Evolutionary conservation across 2,888 invertebrate species (phyloP).

Genomic region (Diaperis boleti): DNA sequence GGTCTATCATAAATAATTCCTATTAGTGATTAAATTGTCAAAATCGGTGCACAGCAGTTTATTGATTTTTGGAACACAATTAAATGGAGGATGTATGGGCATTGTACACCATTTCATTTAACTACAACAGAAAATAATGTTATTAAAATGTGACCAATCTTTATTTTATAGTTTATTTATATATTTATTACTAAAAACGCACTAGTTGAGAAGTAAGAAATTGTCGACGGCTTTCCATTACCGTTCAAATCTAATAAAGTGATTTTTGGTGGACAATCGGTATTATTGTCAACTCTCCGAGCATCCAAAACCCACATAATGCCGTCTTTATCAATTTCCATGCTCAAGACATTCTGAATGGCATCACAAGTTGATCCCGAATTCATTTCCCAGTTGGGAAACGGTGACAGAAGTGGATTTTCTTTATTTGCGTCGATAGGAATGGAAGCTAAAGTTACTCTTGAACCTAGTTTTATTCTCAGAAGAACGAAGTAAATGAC

Average conservation of each 20-base stretch:
- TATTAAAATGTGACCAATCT: too few species aligned
- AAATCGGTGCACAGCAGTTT: too few species aligned
- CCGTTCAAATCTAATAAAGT: constrained; percentile 75
- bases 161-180: too few species aligned
- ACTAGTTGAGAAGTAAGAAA: constrained; percentile 71
- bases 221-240: constrained; percentile 70
- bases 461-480: constrained; percentile 59
- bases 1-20: too few species aligned
- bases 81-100: too few species aligned
- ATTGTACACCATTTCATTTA: too few species aligned
- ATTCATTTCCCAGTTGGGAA: constrained; percentile 77
- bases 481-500: constrained; percentile 71
- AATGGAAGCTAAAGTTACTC: constrained; percentile 64
- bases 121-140: too few species aligned
- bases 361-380: constrained; percentile 62
- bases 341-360: constrained; percentile 77
- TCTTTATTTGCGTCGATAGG: constrained; percentile 65
- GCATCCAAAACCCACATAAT: constrained; percentile 77
- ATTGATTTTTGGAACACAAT: too few species aligned
- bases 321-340: constrained; percentile 77
- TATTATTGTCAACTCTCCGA: constrained; percentile 69
- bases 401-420: constrained; percentile 72
- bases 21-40: too few species aligned
- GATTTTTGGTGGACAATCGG: constrained; percentile 74
- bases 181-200: constrained; percentile 66